phyloP scores from a whole-genome alignment of 1,140 invertebrate species.

The Lordiphosa stackelbergi region DNA sequence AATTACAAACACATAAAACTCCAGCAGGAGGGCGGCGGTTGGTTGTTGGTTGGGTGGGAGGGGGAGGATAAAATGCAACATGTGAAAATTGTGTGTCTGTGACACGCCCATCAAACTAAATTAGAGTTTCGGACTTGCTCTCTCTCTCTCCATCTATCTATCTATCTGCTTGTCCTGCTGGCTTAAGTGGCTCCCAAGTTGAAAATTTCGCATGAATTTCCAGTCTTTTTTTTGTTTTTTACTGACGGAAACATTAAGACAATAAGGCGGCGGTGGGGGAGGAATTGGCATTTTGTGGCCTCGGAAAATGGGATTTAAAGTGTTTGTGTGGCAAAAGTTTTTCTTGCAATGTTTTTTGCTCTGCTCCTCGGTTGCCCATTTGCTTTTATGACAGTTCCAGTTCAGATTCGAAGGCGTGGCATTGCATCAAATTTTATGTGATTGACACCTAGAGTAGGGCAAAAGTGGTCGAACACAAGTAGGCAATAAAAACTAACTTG shows the following conservation, averaged over 20 bases:
- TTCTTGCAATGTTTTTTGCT: conserved; percentile 2
- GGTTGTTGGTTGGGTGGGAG: neutral
- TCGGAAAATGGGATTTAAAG: conserved; percentile 23
- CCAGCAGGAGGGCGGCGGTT: conserved; percentile 35
- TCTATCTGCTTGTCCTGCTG: neutral
- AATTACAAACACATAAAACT: conserved; percentile 73
- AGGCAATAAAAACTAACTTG: conserved; percentile 18
- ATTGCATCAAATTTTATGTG: conserved; percentile 37
- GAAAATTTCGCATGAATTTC: conserved; percentile 56
- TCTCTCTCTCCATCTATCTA: no score
- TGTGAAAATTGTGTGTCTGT: conserved; percentile 57
- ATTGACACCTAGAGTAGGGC: conserved; percentile 34
- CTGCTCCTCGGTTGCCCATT: conserved; percentile 25
- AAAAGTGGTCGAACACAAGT: conserved; percentile 19
- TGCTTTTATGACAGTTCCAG: conserved; percentile 29
- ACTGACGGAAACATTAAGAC: conserved; percentile 30
- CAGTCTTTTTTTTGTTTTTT: conserved; percentile 23
- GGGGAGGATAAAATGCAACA: conserved; percentile 45
- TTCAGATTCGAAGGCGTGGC: conserved; percentile 10
- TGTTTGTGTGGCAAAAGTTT: conserved; percentile 22
- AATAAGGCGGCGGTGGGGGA: conserved; percentile 17
- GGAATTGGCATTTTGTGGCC: conserved; percentile 32
- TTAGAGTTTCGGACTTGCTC: conserved; percentile 32
- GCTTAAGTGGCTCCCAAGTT: conserved; percentile 29
- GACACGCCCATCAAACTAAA: conserved; percentile 73